Evolutionary conservation across 2,113 vertebrate genomes (phyloP), one percentile per base, ranked within the genome.

Genomic region (Xyliphius kryptos): DNA sequence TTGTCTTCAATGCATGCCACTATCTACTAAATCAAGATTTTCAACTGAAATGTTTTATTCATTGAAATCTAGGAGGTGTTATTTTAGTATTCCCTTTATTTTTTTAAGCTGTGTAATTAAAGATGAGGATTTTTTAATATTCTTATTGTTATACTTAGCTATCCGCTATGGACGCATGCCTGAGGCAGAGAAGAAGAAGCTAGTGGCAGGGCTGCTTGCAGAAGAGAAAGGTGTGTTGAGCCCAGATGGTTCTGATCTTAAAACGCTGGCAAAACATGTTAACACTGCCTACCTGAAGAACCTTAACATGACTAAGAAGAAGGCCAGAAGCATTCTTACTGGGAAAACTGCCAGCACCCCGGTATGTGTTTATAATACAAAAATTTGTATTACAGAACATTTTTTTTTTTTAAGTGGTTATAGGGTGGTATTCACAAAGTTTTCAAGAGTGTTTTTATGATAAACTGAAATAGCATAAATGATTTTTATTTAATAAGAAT

Each of bases 301-400:
- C 80, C 91, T 94, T 81, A 91, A 88, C 74, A 92, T 94, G 90
- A 93, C 91, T 85, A 94, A 94, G 85, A 92, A 89, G 81, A 93
- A 91, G 78, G 91, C 91, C 32, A 87, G 91, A 15, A 85, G 88
- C 75, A 93, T 94, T 79, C 83, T 94, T 74, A 92, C 91, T 0
- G 91, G 91, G 75, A 94, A 91, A 80, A 87, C 87, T 75, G 90
- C 82, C 81, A 86, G 87, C 80, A 89, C 79, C 1, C 82, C 91
- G 78, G 91, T 93, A 75, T 43, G 47, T 19, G 1, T n/a, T n/a
- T n/a, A 20, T 13, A 32, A 32, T 6, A 6, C 4, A 32, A 32
- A 32, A 5, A 32, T 32, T 32, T 32, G 26, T 32, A 32, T 32
- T 32, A 32, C 26, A 32, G 4, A 32, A 5, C 7, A 32, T 5